Evolutionary conservation across 2,113 vertebrate genomes (phyloP), one percentile per base, ranked within the genome.

Genomic region (Podiceps cristatus): DNA sequence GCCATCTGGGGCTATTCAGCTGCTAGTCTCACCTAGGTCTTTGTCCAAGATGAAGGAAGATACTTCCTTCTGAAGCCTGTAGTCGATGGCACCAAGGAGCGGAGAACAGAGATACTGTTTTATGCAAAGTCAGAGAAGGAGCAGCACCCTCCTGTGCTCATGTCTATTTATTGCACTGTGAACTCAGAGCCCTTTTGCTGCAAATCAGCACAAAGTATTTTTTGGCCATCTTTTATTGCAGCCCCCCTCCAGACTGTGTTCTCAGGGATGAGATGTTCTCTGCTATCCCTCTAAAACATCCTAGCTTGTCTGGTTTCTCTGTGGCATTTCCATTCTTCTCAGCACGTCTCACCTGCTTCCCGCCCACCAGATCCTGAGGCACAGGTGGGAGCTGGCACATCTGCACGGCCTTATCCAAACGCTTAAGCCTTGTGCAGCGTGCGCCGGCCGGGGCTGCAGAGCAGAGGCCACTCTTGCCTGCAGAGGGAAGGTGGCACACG

Each of bases 141-240:
- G 69, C 80, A 94, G 88, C 95, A 92, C 95, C 86, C 86, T 89
- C 94, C 73, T 90, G 89, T 93, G 91, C 79, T 81, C 80, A 52
- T n/a, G 44, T 23, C 0, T 42, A n/a, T 58, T 77, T 62, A 89
- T 0, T 91, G 69, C 91, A 94, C 80, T 63, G 49, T 58, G 29
- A 53, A 60, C 80, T 87, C 83, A 5, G 56, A 49, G 52, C 68
- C 64, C 59, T 59, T 58, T 22, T 5, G 23, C 55, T 3, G 31
- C 28, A 60, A 3, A 73, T 58, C 44, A 76, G n/a, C 66, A 29
- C 53, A 0, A 47, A 66, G 22, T 9, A 18, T 2, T 31, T 72
- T 80, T 31, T 40, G 44, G 6, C 44, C 1, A 0, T n/a, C 29
- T 66, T 53, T 45, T 67, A 44, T 2, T 31, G 33, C 29, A 59